These are phyloP conservation scores for Thyatira batis DNA, from an alignment of 2,888 invertebrate species.

Conservation along the genomic window DNA sequence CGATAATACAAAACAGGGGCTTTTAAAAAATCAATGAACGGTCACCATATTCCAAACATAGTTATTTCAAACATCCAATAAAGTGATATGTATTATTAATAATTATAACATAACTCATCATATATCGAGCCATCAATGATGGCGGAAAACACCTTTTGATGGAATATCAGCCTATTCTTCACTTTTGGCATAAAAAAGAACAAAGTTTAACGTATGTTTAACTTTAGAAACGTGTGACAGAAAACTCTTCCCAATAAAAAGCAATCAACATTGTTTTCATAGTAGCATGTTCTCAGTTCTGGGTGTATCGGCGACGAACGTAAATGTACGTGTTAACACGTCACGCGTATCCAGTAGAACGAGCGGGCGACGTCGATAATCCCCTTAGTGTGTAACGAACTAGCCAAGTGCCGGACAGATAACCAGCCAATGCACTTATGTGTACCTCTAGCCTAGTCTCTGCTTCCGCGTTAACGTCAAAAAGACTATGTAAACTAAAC, in stretches of 20 bases:
- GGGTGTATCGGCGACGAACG: constrained; percentile 1
- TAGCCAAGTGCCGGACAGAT: constrained; percentile 53
- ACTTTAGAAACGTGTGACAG: too few species aligned
- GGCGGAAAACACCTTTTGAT: too few species aligned
- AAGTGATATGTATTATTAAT: too few species aligned
- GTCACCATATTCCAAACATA: too few species aligned
- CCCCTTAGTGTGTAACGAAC: constrained; percentile 71
- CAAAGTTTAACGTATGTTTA: too few species aligned
- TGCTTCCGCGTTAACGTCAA: constrained; percentile 3
- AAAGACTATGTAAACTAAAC: neutral
- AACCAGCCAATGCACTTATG: constrained; percentile 58
- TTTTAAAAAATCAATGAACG: too few species aligned
- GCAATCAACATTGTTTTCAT: neutral
- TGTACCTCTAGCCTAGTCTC: constrained; percentile 35
- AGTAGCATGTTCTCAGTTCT: neutral
- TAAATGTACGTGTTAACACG: constrained; percentile 36
- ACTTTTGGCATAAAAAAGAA: too few species aligned
- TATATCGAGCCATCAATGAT: too few species aligned
- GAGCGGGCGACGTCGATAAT: constrained; percentile 48
- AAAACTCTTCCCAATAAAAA: neutral
- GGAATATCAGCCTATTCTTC: too few species aligned
- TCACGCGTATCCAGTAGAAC: constrained; percentile 28
- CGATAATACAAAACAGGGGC: too few species aligned
- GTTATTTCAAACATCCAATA: too few species aligned
- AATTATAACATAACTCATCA: too few species aligned